Base-by-base conservation (phyloP, 2,113 vertebrate species). In the Nymphicus hollandicus region DNA sequence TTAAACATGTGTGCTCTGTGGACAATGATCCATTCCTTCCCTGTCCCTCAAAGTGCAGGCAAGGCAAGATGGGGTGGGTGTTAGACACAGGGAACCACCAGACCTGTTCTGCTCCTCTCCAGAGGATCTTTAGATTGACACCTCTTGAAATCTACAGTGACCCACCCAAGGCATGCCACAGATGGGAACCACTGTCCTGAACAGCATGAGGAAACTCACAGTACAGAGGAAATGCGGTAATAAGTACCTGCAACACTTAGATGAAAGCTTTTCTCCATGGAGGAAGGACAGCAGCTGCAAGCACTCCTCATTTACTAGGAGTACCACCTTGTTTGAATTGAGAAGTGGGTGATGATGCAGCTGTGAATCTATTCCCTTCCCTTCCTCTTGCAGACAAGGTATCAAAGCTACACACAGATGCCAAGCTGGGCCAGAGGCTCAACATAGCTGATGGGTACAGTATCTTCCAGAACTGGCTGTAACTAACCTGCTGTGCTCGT, bases 241-340 rank as follows among this genome's bases (percentile, higher is more conserved):
- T 61, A 88, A 89, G 63, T 88, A 96, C 72, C 80, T 71, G 72
- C 56, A 88, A 66, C 29, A 33, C 28, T 70, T 50, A 81, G 43
- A 84, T 91, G 53, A 91, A 86, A 17, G 53, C 74, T 69, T 65
- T 92, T 89, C 72, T 43, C 25, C 46, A 66, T 10, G 7, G 43
- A 89, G 25, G 84, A 91, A 91, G 41, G 24, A 64, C 82, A 93
- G 41, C 92, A 95, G 91, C 92, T 95, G 88, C 76, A 95, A 81
- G 50, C 86, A 88, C 86, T 91, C 69, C 22, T 66, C 33, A 93
- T 61, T 85, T 85, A 52, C 86, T 64, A 64, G 9, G 60, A 88
- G 72, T 61, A 78, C 50, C 47, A 86, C 23, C 9, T 86, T 81
- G 83, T 86, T 81, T 94, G 87, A 86, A 88, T 33, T 55, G 86